These are phyloP conservation scores for Leptinotarsa rubiginosa DNA, from an alignment of 2,888 invertebrate genomes.

Conservation along the genomic window DNA sequence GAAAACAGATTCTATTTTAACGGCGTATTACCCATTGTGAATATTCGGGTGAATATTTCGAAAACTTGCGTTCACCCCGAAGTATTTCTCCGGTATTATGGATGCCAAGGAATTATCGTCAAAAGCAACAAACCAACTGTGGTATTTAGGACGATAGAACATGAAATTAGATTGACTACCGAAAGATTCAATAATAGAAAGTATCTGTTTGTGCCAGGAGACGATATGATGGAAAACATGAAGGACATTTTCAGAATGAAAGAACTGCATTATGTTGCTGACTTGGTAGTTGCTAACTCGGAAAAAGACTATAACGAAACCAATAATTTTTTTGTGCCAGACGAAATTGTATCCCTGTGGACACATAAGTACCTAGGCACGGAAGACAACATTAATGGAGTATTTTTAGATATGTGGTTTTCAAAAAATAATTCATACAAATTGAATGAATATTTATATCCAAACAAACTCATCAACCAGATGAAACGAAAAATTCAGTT, in stretches of 20 bases:
- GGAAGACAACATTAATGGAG: conserved; percentile 35
- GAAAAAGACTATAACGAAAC: conserved; percentile 64
- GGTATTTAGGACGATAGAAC: conserved; percentile 49
- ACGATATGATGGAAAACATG: conserved; percentile 35
- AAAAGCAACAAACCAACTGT: conserved; percentile 41
- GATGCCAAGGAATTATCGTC: conserved; percentile 54
- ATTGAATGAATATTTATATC: conserved; percentile 48
- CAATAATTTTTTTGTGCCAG: not conserved
- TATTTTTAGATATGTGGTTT: conserved; percentile 52
- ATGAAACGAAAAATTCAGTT: conserved; percentile 65
- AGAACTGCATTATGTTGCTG: conserved; percentile 47
- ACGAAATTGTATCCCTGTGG: conserved; percentile 41
- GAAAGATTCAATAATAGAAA: conserved; percentile 50
- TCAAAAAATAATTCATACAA: conserved; percentile 48
- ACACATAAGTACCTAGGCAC: conserved; percentile 51
- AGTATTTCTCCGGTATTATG: conserved; percentile 50
- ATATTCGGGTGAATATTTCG: conserved; percentile 33
- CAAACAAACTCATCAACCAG: conserved; percentile 62
- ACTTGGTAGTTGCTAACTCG: conserved; percentile 61
- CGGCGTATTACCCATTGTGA: conserved; percentile 33
- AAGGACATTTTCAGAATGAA: conserved; percentile 43
- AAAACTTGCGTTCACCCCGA: conserved; percentile 25
- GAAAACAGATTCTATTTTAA: conserved; percentile 36
- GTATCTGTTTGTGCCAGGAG: conserved; percentile 46
- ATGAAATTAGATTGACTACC: conserved; percentile 40